These are phyloP conservation scores for Pristionchus mayeri DNA, from an alignment of 2,888 invertebrate species.

Conservation along the genomic window DNA sequence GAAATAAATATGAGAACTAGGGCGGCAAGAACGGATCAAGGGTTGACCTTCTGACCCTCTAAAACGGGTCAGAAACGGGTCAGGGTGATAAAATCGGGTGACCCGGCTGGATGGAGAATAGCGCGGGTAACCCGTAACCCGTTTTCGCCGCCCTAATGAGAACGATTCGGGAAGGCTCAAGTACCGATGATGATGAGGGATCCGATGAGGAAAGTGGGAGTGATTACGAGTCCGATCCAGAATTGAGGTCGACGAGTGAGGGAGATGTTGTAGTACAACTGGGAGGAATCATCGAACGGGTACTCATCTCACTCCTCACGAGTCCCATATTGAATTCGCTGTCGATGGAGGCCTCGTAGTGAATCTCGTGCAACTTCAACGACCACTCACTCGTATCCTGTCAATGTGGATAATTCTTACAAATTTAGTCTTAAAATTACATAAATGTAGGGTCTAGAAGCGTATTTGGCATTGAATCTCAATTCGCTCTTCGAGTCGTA, in stretches of 20 bases:
- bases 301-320: not conserved
- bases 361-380: not conserved
- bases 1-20: too few species aligned
- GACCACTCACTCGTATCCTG: not conserved
- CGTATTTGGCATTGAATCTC: not conserved
- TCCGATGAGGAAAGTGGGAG: conserved; percentile 32
- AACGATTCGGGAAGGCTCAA: not conserved
- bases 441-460: not conserved
- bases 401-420: not conserved
- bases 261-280: conserved; percentile 29
- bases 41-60: too few species aligned
- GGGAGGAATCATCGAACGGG: too few species aligned
- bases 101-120: too few species aligned
- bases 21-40: too few species aligned
- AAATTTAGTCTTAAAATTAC: not conserved
- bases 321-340: not conserved
- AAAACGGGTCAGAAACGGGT: too few species aligned
- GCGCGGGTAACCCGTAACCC: too few species aligned
- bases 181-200: conserved; percentile 35
- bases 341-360: not conserved
- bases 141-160: too few species aligned
- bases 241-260: conserved; percentile 22
- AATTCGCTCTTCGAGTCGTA: not conserved
- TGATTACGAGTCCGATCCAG: conserved; percentile 10
- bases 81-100: too few species aligned